phyloP scores from a whole-genome alignment of 2,113 vertebrate genomes.

The Percina caprodes region DNA sequence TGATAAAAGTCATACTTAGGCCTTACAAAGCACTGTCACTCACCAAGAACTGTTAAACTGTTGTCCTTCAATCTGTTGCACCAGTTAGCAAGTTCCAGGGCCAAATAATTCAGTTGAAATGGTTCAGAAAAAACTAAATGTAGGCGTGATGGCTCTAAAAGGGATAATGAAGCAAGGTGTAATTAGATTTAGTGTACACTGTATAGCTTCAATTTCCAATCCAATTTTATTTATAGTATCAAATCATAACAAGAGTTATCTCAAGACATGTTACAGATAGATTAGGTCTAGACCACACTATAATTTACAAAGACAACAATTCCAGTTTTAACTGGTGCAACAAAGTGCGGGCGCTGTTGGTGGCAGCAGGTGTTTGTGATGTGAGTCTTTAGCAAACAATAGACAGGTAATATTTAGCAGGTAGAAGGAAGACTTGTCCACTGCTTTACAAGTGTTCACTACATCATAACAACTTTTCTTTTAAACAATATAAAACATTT shows the following conservation, averaged over 20 bases:
- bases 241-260: too few relatives aligned
- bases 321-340: background rate
- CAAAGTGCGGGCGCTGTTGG: background rate
- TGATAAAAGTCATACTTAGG: background rate
- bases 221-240: too few relatives aligned
- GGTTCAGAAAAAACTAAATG: too few relatives aligned
- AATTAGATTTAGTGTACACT: background rate
- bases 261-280: too few relatives aligned
- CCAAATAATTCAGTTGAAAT: too few relatives aligned
- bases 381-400: background rate
- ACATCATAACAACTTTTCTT: background rate
- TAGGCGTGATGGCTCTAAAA: background rate
- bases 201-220: too few relatives aligned
- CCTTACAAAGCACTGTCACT: background rate
- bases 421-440: conserved; percentile 2
- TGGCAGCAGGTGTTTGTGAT: too few relatives aligned
- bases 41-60: background rate
- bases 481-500: background rate
- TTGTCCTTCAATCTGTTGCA: background rate
- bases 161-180: background rate
- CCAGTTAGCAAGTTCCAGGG: background rate
- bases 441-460: background rate
- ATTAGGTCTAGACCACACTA: too few relatives aligned
- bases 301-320: too few relatives aligned
- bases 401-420: background rate